phyloP scores from a whole-genome alignment of 2,113 vertebrate genomes.

The Neogale vison region DNA sequence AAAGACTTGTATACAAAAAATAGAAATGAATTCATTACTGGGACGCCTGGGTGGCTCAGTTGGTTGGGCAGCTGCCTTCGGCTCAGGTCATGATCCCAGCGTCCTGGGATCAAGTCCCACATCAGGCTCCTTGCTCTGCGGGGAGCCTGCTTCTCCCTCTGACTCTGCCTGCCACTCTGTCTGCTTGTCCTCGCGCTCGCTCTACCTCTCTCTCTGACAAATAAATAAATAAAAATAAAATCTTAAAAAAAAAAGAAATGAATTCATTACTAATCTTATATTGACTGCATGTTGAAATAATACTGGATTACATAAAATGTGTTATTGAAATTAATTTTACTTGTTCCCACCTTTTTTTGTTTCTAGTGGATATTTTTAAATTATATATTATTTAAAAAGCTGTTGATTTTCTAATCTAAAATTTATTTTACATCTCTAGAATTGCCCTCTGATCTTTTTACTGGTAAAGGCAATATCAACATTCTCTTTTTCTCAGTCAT shows the following conservation, averaged over 20 bases:
- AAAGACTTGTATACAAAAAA: background rate
- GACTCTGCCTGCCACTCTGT: too few species aligned
- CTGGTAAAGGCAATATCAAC: background rate
- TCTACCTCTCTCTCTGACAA: too few species aligned
- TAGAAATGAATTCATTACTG: background rate
- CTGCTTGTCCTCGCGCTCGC: too few species aligned
- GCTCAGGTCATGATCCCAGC: too few species aligned
- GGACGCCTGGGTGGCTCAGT: too few species aligned
- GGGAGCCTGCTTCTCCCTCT: too few species aligned
- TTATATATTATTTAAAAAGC: background rate
- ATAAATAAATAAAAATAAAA: too few species aligned
- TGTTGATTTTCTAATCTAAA: constrained; percentile 24
- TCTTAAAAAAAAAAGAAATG: background rate
- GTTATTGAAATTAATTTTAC: background rate
- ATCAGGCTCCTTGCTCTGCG: too few species aligned
- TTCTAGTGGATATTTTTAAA: background rate
- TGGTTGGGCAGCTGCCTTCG: too few species aligned
- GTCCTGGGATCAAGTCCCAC: too few species aligned
- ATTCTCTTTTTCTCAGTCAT: background rate
- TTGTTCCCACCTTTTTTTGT: background rate
- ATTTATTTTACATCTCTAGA: background rate
- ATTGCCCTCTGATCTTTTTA: background rate
- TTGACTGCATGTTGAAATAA: background rate
- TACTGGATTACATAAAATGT: background rate
- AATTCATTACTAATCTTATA: background rate